Evolutionary conservation across 2,797 vertebrate genomes (phyloP), one percentile per base, ranked within the genome.

Genomic region (Basileuterus tristriatus): DNA sequence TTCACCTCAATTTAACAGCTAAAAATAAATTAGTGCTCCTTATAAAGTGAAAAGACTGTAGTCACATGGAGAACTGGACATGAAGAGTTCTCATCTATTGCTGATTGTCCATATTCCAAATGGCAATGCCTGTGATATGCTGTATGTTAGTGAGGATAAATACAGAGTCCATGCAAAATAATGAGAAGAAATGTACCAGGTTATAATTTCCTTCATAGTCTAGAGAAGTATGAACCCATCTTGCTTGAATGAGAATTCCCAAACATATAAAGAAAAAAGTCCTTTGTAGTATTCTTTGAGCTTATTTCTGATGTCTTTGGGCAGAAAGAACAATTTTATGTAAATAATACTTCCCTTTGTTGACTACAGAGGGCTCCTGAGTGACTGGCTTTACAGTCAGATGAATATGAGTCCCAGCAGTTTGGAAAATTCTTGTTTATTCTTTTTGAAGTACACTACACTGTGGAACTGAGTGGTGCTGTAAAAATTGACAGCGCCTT

Each of bases 61-160:
- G 20, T 32, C 24, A 43, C 19, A 10, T 11, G 15, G 32, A 65
- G 21, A 62, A 52, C 11, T n/a, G 37, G 3, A 4, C 8, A 41
- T 15, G 15, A 81, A 44, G 24, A 62, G 12, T 43, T 83, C 60
- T 52, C 9, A 47, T 11, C 22, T 22, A 6, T 39, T 69, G 15
- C 12, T 52, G 22, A 60, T 59, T 60, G 5, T 30, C 24, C 16
- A 1, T 67, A 44, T 68, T 76, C 68, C 27, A 59, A 59, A 46
- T 2, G 1, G 4, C 1, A 53, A 58, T n/a, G 6, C 10, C 13
- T 49, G 15, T 32, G 9, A 12, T 23, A 50, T 29, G 17, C 6
- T 3, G 20, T 17, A 30, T 34, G 7, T 59, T 43, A 41, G 39
- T 0, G 0, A 71, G 59, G 7, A 37, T 3, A 2, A 82, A 26